Evolutionary conservation across 1,140 invertebrate species (phyloP).

Genomic region (Drosophila grimshawi): DNA sequence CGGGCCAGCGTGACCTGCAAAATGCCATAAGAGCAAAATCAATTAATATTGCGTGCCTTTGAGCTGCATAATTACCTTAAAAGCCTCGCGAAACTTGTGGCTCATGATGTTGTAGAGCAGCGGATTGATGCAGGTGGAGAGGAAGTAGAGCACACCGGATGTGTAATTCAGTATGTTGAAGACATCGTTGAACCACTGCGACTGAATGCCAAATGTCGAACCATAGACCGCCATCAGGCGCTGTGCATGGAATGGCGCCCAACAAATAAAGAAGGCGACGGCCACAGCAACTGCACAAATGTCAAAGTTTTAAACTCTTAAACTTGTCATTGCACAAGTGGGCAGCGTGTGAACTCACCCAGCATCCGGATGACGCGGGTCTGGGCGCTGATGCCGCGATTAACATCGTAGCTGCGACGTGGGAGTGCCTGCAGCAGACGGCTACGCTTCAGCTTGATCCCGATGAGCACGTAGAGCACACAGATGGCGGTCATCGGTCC

Average conservation of each 20-base stretch:
- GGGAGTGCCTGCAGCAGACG: constrained; percentile 76
- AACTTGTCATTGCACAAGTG: neutral
- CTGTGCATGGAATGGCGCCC: constrained; percentile 97
- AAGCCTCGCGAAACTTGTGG: constrained; percentile 93
- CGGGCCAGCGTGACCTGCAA: constrained; percentile 66
- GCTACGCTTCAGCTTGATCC: constrained; percentile 88
- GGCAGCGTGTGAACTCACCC: constrained; percentile 85
- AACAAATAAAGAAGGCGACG: constrained; percentile 96
- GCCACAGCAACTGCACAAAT: constrained; percentile 93
- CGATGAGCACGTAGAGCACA: constrained; percentile 93
- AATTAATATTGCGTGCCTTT: constrained; percentile 2
- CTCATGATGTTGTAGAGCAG: constrained; percentile 95
- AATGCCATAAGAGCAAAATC: neutral
- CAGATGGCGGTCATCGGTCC: constrained; percentile 94
- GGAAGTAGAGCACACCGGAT: constrained; percentile 90
- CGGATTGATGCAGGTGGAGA: constrained; percentile 92
- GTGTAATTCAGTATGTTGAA: constrained; percentile 88
- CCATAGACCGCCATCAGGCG: constrained; percentile 91
- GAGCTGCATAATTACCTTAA: constrained; percentile 87
- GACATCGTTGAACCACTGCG: constrained; percentile 84
- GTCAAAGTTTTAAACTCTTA: neutral
- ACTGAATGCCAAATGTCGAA: constrained; percentile 74
- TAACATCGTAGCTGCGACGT: constrained; percentile 68
- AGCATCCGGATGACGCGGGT: constrained; percentile 89
- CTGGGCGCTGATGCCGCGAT: constrained; percentile 85